phyloP scores from a whole-genome alignment of 2,113 vertebrate genomes.

The Tinamus guttatus region DNA sequence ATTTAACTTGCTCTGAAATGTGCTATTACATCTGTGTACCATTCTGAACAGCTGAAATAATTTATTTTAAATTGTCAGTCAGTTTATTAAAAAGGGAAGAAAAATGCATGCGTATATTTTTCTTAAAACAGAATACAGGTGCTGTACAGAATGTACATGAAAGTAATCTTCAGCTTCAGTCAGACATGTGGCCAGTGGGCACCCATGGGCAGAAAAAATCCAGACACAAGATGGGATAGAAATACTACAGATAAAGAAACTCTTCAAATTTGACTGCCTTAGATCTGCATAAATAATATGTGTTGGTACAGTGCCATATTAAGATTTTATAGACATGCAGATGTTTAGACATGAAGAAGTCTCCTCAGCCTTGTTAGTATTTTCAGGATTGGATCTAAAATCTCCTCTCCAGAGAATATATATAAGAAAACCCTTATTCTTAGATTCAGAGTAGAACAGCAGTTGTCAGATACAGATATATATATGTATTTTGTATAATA shows the following conservation, averaged over 20 bases:
- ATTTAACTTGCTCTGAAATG: background rate
- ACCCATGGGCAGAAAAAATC: background rate
- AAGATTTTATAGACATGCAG: conserved; percentile 18
- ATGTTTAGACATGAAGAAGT: conserved; percentile 12
- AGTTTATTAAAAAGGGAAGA: conserved; percentile 49
- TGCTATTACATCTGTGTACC: conserved; percentile 17
- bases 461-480: background rate
- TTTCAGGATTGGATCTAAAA: conserved; percentile 21
- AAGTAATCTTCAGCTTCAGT: background rate
- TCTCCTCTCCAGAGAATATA: background rate
- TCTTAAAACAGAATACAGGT: background rate
- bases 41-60: background rate
- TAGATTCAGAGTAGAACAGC: background rate
- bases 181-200: background rate
- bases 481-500: background rate
- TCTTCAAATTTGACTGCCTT: background rate
- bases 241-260: conserved; percentile 36
- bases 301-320: background rate
- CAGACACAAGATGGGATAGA: background rate
- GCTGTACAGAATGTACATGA: background rate
- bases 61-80: conserved; percentile 59
- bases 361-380: background rate
- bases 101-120: conserved; percentile 24
- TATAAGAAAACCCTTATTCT: background rate
- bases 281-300: background rate